phyloP scores from a whole-genome alignment of 2,113 vertebrate genomes.

The Dunckerocampus dactyliophorus region DNA sequence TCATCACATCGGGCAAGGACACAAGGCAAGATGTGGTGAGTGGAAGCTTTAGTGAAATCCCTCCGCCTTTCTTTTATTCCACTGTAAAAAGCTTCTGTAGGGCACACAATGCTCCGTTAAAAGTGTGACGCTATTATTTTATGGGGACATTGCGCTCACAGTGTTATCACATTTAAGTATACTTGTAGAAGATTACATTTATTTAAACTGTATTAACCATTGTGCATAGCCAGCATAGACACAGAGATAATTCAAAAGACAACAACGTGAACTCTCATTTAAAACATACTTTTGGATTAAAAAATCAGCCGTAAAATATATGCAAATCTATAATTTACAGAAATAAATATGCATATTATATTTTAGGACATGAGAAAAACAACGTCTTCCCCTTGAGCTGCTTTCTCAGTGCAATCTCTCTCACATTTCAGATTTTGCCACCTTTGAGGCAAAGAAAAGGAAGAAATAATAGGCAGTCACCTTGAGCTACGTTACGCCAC shows the following conservation, averaged over 20 bases:
- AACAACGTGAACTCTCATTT: conserved; percentile 8
- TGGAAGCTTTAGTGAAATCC: conserved; percentile 39
- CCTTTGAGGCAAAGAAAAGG: conserved; percentile 62
- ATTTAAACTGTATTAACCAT: not conserved
- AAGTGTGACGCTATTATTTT: conserved; percentile 9
- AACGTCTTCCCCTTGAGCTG: conserved; percentile 42
- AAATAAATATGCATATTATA: conserved; percentile 18
- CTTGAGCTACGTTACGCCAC: conserved; percentile 68
- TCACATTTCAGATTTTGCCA: conserved; percentile 60
- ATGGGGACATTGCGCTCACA: not conserved
- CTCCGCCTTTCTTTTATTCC: conserved; percentile 39
- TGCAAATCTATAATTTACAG: conserved; percentile 38
- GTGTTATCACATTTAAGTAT: too few species aligned
- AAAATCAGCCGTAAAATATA: conserved; percentile 27
- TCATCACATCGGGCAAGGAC: conserved; percentile 90
- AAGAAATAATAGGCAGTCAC: conserved; percentile 68
- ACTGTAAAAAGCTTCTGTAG: conserved; percentile 23
- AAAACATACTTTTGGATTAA: conserved; percentile 30
- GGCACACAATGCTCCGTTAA: conserved; percentile 14
- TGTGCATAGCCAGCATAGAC: conserved; percentile 2
- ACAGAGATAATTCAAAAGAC: conserved; percentile 13
- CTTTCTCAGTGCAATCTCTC: conserved; percentile 43
- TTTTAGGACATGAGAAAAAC: conserved; percentile 15
- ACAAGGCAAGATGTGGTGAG: conserved; percentile 90
- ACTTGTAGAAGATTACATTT: not conserved